phyloP scores from a whole-genome alignment of 2,888 invertebrate genomes.

The Parnassius smintheus region DNA sequence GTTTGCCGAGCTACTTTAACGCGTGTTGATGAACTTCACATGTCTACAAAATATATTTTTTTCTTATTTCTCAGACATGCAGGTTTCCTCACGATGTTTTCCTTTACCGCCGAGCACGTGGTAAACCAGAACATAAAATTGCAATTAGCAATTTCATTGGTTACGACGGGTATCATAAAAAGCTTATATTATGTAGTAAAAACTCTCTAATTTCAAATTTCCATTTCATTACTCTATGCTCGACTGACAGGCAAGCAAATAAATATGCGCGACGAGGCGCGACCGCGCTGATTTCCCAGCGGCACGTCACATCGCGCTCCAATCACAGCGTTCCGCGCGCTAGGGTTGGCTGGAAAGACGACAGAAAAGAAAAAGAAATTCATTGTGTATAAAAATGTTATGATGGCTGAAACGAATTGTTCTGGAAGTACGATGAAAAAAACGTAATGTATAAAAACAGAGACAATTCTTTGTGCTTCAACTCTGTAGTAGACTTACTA shows the following conservation, averaged over 20 bases:
- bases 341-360: conserved; percentile 28
- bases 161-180: background rate
- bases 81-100: too few species aligned
- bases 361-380: conserved; percentile 20
- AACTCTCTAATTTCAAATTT: background rate
- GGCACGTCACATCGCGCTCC: conserved; percentile 53
- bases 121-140: too few species aligned
- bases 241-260: conserved; percentile 36
- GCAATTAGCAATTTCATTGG: too few species aligned
- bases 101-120: too few species aligned
- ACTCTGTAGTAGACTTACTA: too few species aligned
- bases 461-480: too few species aligned
- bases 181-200: background rate
- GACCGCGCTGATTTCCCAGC: conserved; percentile 64
- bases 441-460: conserved; percentile 1
- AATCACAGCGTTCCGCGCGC: conserved; percentile 46
- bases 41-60: too few species aligned
- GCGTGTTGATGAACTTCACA: too few species aligned
- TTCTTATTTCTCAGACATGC: too few species aligned
- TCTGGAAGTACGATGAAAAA: conserved; percentile 15
- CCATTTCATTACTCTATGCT: conserved; percentile 32
- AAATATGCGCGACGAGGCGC: conserved; percentile 42
- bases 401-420: conserved; percentile 16
- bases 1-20: too few species aligned
- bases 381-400: conserved; percentile 18